Base-by-base conservation (phyloP, 37 sponge, comb jelly and placozoan genomes). In the Beroe forskalii region DNA sequence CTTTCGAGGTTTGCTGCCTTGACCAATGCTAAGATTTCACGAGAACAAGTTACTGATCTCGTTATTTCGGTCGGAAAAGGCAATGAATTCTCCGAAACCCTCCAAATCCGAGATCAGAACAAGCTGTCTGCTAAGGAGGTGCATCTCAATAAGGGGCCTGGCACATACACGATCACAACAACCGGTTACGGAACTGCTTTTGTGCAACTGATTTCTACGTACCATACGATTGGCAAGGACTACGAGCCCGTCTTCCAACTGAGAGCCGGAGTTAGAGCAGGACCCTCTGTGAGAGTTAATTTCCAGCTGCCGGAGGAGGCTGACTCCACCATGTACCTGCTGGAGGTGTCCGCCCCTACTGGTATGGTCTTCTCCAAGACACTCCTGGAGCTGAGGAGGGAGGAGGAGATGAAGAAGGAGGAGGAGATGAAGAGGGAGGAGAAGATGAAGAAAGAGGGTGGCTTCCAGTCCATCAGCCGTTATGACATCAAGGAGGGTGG, bases 401-500 rank as follows among this genome's bases (percentile, higher is more conserved):
- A n/a, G n/a, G n/a, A n/a, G n/a, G n/a, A n/a, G n/a, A n/a, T n/a
- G n/a, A n/a, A n/a, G n/a, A n/a, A n/a, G n/a, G n/a, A n/a, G n/a
- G n/a, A n/a, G n/a, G n/a, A n/a, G n/a, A n/a, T n/a, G n/a, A n/a
- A n/a, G n/a, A n/a, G n/a, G n/a, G n/a, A 32, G 40, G 66, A n/a
- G 30, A 22, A 63, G 17, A 22, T 63, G 24, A 22, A 23, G 27
- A 6, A 37, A 22, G 27, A 17, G 6, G 40, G 20, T 8, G 9
- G 14, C 20, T 38, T 32, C 40, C 1, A 32, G 19, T 8, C 8
- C 40, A 72, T 72, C 27, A 35, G 22, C 37, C 4, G 76, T 6
- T 72, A 38, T 22, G 76, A 72, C 22, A 72, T 72, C 76, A 72
- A 72, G 40, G 76, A 72, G 40, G 76, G 76, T 32, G 76, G 76